These are phyloP conservation scores for Zoanthus gigantus DNA, from an alignment of 92 coral and sea anemone species.

Conservation along the genomic window DNA sequence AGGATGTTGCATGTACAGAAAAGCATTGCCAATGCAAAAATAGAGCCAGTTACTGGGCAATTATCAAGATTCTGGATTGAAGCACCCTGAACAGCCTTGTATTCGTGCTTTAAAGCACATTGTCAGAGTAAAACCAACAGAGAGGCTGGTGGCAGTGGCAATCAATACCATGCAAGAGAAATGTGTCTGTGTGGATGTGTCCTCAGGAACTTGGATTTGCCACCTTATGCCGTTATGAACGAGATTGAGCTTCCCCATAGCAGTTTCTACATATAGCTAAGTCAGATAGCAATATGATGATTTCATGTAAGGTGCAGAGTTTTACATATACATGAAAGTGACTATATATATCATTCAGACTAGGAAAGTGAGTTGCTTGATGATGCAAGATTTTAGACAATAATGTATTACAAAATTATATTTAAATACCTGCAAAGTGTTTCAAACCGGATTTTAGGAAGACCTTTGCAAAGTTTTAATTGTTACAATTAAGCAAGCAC, in stretches of 20 bases:
- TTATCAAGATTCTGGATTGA: conserved; percentile 29
- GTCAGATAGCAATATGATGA: not conserved
- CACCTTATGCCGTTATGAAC: conserved; percentile 17
- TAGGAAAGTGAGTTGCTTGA: no score
- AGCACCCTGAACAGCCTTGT: conserved; percentile 44
- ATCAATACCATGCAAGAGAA: not conserved
- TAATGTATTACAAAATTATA: not conserved
- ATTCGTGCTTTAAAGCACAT: conserved; percentile 32
- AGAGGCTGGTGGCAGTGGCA: conserved; percentile 39
- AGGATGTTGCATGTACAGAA: conserved; percentile 31
- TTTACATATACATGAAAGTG: no score
- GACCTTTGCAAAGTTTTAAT: conserved; percentile 7
- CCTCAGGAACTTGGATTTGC: conserved; percentile 40
- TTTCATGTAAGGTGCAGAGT: no score
- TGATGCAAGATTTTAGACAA: no score
- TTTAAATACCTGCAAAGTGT: not conserved
- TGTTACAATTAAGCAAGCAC: not conserved
- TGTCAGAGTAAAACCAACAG: conserved; percentile 36
- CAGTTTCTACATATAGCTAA: not conserved
- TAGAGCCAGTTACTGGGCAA: conserved; percentile 35
- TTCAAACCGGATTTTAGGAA: not conserved
- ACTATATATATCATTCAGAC: no score
- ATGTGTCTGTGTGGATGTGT: conserved; percentile 29
- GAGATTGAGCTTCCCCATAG: conserved; percentile 22
- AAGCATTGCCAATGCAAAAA: conserved; percentile 23